These are phyloP conservation scores for Nematostella vectensis DNA, from an alignment of 92 coral and sea anemone species.

Conservation along the genomic window DNA sequence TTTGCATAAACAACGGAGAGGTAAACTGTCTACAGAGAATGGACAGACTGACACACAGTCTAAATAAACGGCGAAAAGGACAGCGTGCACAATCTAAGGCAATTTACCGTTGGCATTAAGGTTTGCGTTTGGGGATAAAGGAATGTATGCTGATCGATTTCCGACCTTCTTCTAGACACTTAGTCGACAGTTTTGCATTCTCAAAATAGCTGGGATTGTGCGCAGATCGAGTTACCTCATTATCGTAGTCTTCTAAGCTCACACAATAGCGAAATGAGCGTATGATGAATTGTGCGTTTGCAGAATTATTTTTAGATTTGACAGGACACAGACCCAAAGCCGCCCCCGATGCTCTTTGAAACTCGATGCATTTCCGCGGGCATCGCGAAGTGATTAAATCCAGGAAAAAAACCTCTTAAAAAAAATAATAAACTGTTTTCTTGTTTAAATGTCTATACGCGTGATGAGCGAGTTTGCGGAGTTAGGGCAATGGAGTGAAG, in stretches of 20 bases:
- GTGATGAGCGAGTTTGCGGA: too few relatives aligned
- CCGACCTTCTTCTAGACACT: conserved; percentile 32
- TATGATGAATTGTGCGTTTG: conserved; percentile 60
- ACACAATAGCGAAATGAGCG: conserved; percentile 49
- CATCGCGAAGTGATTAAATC: not conserved
- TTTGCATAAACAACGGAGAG: too few relatives aligned
- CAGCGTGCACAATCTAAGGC: too few relatives aligned
- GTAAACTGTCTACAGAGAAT: too few relatives aligned
- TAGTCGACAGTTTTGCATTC: conserved; percentile 49
- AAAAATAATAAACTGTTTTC: not conserved
- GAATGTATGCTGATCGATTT: conserved; percentile 28
- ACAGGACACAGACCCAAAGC: conserved; percentile 19
- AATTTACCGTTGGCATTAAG: not conserved
- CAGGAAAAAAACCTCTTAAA: not conserved
- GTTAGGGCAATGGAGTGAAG: too few relatives aligned
- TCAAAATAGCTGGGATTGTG: conserved; percentile 44
- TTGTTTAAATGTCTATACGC: too few relatives aligned
- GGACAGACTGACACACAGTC: not conserved
- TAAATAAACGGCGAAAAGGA: not conserved
- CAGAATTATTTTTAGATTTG: conserved; percentile 51
- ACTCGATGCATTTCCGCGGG: conserved; percentile 3
- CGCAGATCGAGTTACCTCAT: conserved; percentile 70
- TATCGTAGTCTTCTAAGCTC: conserved; percentile 42
- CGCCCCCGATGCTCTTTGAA: conserved; percentile 11
- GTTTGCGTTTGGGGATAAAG: not conserved